These are phyloP conservation scores for Aptenodytes patagonicus DNA, from an alignment of 2,113 vertebrate genomes.

Conservation along the genomic window DNA sequence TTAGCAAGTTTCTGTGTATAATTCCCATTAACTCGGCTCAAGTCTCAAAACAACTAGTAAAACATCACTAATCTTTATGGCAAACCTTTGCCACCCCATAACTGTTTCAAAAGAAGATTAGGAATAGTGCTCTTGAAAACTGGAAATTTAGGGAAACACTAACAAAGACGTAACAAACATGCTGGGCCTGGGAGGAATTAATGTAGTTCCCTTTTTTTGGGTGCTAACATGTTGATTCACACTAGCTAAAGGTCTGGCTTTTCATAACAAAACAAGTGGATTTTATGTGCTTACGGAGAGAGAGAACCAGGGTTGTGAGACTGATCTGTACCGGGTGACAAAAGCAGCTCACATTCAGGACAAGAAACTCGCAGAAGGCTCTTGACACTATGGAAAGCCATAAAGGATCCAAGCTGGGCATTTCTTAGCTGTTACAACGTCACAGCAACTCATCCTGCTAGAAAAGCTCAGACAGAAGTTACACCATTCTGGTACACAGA, in stretches of 20 bases:
- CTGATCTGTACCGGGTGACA: neutral
- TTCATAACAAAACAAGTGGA: neutral
- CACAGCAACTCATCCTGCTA: neutral
- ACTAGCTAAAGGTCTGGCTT: neutral
- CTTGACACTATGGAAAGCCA: neutral
- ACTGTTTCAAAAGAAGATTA: neutral
- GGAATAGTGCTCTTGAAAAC: neutral
- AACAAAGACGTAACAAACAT: neutral
- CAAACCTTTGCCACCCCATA: neutral
- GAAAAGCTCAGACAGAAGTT: slow-evolving; percentile 28
- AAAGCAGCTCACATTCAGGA: neutral
- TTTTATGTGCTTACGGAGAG: neutral
- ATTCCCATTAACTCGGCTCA: neutral
- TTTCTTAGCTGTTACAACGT: no score
- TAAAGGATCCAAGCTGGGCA: neutral
- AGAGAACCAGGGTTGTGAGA: neutral
- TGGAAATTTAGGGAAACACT: neutral
- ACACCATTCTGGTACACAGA: slow-evolving; percentile 14
- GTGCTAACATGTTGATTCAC: neutral
- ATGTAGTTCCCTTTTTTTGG: neutral
- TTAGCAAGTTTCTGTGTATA: neutral
- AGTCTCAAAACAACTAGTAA: neutral
- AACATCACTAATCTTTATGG: neutral
- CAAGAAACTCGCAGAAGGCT: neutral
- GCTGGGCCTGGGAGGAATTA: neutral